These are phyloP conservation scores for Sinella curviseta DNA, from an alignment of 1,140 invertebrate genomes.

Conservation along the genomic window DNA sequence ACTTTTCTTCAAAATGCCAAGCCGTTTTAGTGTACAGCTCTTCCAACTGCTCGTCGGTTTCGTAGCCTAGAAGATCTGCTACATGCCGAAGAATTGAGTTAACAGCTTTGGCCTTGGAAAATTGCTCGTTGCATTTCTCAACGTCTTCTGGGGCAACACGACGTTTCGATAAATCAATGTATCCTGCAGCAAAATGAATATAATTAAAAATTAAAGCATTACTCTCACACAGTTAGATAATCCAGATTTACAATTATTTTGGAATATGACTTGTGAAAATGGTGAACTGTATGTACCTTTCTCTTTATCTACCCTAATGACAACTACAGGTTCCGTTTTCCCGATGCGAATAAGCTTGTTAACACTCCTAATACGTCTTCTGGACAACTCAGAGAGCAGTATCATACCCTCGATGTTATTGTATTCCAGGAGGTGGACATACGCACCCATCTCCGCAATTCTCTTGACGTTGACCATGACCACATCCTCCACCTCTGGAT, in stretches of 20 bases:
- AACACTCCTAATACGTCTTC: conserved; percentile 97
- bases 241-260: not conserved
- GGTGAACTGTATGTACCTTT: conserved; percentile 70
- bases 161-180: conserved; percentile 98
- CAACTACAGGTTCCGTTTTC: conserved; percentile 97
- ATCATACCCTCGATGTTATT: conserved; percentile 99
- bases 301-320: conserved; percentile 98
- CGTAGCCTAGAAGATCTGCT: conserved; percentile 89
- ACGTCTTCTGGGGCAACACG: conserved; percentile 97
- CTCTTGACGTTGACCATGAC: conserved; percentile 99
- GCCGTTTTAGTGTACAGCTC: conserved; percentile 96
- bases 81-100: conserved; percentile 97
- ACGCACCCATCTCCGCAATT: conserved; percentile 99
- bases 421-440: conserved; percentile 96
- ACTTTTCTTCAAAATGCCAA: conserved; percentile 98
- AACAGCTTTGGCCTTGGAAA: conserved; percentile 97
- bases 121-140: conserved; percentile 96
- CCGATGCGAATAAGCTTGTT: conserved; percentile 99
- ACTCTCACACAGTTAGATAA: not conserved
- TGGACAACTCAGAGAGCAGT: conserved; percentile 90
- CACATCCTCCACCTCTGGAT: conserved; percentile 98
- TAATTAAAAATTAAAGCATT: conserved; percentile 4
- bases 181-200: conserved; percentile 72
- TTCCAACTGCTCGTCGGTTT: conserved; percentile 87
- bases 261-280: not conserved